Base-by-base conservation (phyloP, 2,113 vertebrate species). In the Seriola rivoliana region DNA sequence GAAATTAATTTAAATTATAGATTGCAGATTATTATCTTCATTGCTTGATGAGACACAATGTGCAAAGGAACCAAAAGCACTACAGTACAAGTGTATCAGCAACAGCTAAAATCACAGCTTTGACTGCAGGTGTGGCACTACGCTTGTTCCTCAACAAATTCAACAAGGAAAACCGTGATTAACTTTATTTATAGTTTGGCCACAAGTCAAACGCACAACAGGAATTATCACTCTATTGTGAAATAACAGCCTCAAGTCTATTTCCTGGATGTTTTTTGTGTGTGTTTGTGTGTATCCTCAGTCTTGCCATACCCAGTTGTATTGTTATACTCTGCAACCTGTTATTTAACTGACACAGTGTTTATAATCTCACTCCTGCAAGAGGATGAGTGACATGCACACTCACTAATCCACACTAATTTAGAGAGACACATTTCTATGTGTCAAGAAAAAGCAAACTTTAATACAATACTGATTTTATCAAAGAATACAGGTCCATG, bases 151-250 rank as follows among this genome's bases (percentile, higher is more conserved):
- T 44, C n/a, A 44, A 55, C 44, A 60, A 25, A 74, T 65, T 69
- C 6, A 21, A 14, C 14, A 1, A 0, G 17, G 34, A 50, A 63
- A 52, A 19, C 4, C 5, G 40, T 1, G n/a, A 42, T 19, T 59
- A 14, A 32, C n/a, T 64, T 21, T 8, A 77, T 63, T 58, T 50
- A 58, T 58, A 59, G 23, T 66, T 78, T 67, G 10, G 67, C 42
- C 7, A 8, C 4, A 29, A 48, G 50, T 44, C 67, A 80, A 29
- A 58, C 7, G 4, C 50, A 60, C n/a, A 75, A 57, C 29, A 40
- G 21, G 62, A 60, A 55, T 58, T 19, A 32, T 68, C 48, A 59
- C 19, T 7, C 4, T 62, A 25, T 57, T 68, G 21, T 14, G 63
- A 32, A 58, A 40, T 16, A 64, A 74, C 14, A 68, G 9, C 69